Conservation (phyloP, 2,888 invertebrate genomes). For the Podabrus alpinus region DNA sequence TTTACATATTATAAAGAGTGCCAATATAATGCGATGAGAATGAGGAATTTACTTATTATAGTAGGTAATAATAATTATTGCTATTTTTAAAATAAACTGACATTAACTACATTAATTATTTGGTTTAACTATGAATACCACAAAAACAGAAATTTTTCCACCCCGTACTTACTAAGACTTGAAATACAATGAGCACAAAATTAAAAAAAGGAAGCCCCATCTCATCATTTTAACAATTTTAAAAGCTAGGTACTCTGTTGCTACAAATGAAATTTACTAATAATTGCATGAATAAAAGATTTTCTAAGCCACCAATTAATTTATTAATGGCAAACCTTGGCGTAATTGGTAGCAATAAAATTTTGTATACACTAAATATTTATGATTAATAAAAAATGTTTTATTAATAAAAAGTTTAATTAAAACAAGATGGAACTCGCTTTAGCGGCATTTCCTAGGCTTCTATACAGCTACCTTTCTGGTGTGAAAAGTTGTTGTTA, state of each 20-base stretch:
- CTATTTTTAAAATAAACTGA: too few relatives aligned
- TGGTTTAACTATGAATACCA: too few relatives aligned
- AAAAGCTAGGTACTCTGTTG: not conserved
- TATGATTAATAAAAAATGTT: not conserved
- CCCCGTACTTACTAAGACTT: not conserved
- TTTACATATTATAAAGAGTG: too few relatives aligned
- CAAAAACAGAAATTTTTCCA: not conserved
- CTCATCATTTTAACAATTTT: not conserved
- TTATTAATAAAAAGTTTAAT: not conserved
- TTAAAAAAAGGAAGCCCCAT: not conserved
- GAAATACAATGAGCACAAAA: not conserved
- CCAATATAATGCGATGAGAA: too few relatives aligned
- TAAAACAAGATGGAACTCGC: too few relatives aligned
- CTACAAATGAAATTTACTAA: not conserved
- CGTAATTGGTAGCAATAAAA: not conserved
- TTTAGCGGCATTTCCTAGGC: too few relatives aligned
- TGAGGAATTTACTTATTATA: too few relatives aligned
- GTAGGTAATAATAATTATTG: too few relatives aligned
- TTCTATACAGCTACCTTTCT: too few relatives aligned
- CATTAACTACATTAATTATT: too few relatives aligned
- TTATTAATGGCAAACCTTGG: not conserved
- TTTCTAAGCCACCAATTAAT: not conserved
- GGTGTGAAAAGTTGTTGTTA: too few relatives aligned
- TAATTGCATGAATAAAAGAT: not conserved
- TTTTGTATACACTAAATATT: not conserved